phyloP scores from a whole-genome alignment of 2,113 vertebrate genomes.

The Cisticola juncidis region DNA sequence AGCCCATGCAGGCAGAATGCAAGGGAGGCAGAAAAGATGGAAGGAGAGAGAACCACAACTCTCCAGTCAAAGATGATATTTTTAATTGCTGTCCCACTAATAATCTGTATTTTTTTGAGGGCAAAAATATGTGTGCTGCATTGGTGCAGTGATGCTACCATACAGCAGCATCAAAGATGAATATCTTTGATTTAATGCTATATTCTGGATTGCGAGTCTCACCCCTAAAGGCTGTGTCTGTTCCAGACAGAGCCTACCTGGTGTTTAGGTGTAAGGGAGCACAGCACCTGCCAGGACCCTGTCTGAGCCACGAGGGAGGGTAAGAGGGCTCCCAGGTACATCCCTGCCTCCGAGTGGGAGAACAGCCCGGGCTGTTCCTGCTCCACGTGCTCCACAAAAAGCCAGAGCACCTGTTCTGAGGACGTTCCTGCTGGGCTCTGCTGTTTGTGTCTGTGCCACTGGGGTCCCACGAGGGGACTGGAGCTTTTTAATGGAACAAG shows the following conservation, averaged over 20 bases:
- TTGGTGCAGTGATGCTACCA: fast-evolving
- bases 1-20: background rate
- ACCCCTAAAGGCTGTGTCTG: background rate
- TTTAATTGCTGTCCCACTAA: background rate
- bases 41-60: background rate
- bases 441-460: conserved; percentile 56
- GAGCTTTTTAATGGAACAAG: conserved; percentile 64
- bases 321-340: background rate
- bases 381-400: background rate
- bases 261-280: background rate
- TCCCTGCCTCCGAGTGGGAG: background rate
- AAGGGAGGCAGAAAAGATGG: background rate
- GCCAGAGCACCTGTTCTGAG: conserved; percentile 67
- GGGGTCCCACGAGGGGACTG: conserved; percentile 26
- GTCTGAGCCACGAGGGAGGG: background rate
- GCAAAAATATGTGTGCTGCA: background rate
- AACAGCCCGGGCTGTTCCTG: background rate
- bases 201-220: background rate
- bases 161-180: no score
- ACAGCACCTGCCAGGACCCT: background rate
- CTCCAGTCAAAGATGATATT: background rate
- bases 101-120: background rate
- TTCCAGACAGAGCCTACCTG: background rate
- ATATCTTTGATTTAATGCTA: background rate
- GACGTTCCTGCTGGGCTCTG: conserved; percentile 68